Evolutionary conservation across 2,888 invertebrate species (phyloP), one percentile per base, ranked within the genome.

Genomic region (Hydroisotoma schaefferi): DNA sequence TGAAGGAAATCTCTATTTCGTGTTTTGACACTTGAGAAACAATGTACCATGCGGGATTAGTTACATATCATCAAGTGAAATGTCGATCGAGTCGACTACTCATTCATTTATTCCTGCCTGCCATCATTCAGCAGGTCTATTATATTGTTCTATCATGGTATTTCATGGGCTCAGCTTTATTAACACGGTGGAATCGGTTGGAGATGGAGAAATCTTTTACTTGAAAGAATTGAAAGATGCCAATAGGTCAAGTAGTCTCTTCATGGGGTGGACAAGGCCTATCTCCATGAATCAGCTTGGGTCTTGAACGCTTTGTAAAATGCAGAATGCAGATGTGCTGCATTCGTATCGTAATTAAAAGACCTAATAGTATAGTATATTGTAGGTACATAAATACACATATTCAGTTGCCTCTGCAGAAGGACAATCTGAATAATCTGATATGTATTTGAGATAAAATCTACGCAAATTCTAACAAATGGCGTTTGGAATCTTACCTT

Each of bases 11-110:
- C 52, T 52, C 33, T 57, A 67, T 67, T 65, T 66, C 69, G 56
- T 69, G 67, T 69, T 69, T 69, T 69, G 69, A 69, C 69, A 69
- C 69, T 67, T 55, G 63, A 55, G 60, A 69, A 67, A 67, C 67
- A 69, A 65, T 69, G 63, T 53, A 23, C 37, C 23, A 40, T 40
- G 49, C 26, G 49, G 49, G 28, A 49, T 49, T 28, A 49, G 49
- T 49, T 49, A 49, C 49, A 49, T 28, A 6, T 49, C 49, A 49
- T 49, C 49, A 8, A n/a, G 12, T 49, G 23, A 25, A 47, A 49
- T 28, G 49, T 49, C 49, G 25, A 49, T 49, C 28, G 15, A 15
- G 15, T 6, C 4, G 25, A 23, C 47, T 2, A 49, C 28, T 49
- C 49, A 49, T 49, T 49, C 28, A 27, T 49, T 47, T 33, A 33